Evolutionary conservation across 2,797 vertebrate species (phyloP), one percentile per base, ranked within the genome.

Genomic region (Carapus acus): DNA sequence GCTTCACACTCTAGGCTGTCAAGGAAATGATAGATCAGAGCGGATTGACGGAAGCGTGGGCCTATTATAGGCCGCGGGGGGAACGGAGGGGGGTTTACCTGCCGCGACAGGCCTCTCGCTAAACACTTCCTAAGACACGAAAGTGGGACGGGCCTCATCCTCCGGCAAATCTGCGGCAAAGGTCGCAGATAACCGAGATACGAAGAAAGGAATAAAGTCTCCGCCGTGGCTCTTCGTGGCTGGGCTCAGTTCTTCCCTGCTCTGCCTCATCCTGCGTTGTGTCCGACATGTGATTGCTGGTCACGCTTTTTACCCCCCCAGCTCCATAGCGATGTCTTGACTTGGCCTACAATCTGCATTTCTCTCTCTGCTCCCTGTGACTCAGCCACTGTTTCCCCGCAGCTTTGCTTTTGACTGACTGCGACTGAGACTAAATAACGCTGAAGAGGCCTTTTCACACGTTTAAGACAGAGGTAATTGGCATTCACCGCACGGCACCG

Each of bases 271-370:
- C 51, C 51, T 66, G 49, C 48, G 33, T 74, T 74, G 84, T 86
- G 85, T 88, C 85, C 71, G 74, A 89, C 88, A 89, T 83, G 86
- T 88, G 89, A 91, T 82, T 74, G 76, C 81, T 77, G 79, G 73
- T 62, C 65, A 76, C 62, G 48, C 59, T 73, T 86, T 86, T n/a
- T n/a, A n/a, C n/a, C n/a, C n/a, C n/a, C n/a, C n/a, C 80, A 86
- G 80, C 83, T 70, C 86, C 87, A 85, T 81, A 74, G 85, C 74
- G 74, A 81, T 87, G 45, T 58, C 76, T 78, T 77, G 54, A 78
- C 71, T 83, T 78, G 81, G 65, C 76, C 75, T 66, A 77, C 81
- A 86, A 84, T 86, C 81, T 84, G 70, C 79, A 85, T 78, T 77
- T 74, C 58, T 33, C 24, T 54, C 72, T 67, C 53, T 75, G 78